These are phyloP conservation scores for Luffia ferchaultella DNA, from an alignment of 2,888 invertebrate species.

Conservation along the genomic window DNA sequence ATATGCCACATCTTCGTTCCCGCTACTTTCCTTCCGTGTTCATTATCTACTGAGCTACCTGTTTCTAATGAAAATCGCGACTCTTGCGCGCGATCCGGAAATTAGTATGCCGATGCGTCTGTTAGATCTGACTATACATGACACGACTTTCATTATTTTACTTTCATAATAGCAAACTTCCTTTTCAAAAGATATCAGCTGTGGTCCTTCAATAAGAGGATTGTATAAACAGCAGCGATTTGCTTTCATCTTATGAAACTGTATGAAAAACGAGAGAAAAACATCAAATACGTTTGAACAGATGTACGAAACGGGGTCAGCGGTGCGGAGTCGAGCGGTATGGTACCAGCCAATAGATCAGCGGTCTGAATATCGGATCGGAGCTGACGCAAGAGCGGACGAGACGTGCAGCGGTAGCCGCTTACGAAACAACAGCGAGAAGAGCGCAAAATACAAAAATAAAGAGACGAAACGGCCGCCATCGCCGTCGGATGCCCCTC, in stretches of 20 bases:
- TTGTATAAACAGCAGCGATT: no score
- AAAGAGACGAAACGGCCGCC: constrained; percentile 11
- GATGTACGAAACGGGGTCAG: constrained; percentile 52
- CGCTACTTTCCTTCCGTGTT: constrained; percentile 54
- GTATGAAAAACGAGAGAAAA: neutral
- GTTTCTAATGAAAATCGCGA: constrained; percentile 49
- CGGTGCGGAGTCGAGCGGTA: constrained; percentile 27
- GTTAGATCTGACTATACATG: no score
- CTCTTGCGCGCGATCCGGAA: constrained; percentile 22
- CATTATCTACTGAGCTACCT: constrained; percentile 54
- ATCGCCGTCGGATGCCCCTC: no score
- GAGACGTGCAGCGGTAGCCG: constrained; percentile 24
- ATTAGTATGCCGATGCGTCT: constrained; percentile 33
- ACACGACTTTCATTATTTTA: no score
- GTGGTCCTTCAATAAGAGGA: no score
- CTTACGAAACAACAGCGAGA: constrained; percentile 39
- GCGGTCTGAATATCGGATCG: neutral
- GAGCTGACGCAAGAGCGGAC: constrained; percentile 36
- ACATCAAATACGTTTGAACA: constrained; percentile 29
- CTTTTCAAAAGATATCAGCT: no score
- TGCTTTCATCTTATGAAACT: neutral
- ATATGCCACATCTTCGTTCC: no score
- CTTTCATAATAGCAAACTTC: no score
- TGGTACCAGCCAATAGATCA: neutral
- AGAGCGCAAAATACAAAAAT: constrained; percentile 33